A percentile compares a stretch with the other conserved stretches of the same genome.
Evolutionary conservation across 1,140 invertebrate genomes (phyloP).

Genomic region (Leptinotarsa defecta): DNA sequence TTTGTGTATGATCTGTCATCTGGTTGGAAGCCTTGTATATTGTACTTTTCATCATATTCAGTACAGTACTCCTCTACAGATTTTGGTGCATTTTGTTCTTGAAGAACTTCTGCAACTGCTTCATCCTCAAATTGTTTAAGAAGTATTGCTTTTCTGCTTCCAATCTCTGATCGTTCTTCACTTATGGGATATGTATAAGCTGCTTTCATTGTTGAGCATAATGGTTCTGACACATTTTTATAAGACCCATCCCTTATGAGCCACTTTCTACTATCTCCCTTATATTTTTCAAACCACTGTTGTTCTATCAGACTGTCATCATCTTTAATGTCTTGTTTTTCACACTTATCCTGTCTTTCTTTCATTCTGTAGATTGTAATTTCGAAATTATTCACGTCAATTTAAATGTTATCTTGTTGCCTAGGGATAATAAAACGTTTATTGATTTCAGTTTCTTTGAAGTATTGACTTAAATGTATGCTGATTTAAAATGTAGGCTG

Average conservation of each 20-base stretch:
- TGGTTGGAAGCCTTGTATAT: constrained; percentile 17
- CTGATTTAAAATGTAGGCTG: too few species aligned
- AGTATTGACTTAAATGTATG: too few species aligned
- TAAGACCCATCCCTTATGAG: constrained; percentile 25
- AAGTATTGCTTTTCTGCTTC: background rate
- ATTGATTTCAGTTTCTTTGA: background rate
- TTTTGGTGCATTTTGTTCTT: constrained; percentile 7
- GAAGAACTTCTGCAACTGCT: constrained; percentile 12
- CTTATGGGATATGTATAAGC: constrained; percentile 5
- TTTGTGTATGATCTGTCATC: constrained; percentile 10
- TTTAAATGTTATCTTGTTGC: background rate
- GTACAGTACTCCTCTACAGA: constrained; percentile 25
- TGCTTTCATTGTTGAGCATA: constrained; percentile 23
- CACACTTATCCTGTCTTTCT: constrained; percentile 6
- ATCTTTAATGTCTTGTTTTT: constrained; percentile 15
- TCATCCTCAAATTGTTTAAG: constrained; percentile 21
- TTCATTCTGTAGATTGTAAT: background rate
- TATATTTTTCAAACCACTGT: constrained; percentile 26
- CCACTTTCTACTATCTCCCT: constrained; percentile 29
- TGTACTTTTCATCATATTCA: constrained; percentile 23
- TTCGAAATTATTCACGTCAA: too few species aligned
- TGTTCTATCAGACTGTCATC: constrained; percentile 20
- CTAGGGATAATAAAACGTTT: background rate
- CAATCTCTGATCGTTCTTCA: constrained; percentile 6
- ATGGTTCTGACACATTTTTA: background rate